phyloP scores from a whole-genome alignment of 2,888 invertebrate genomes.

The Oligia fasciuncula region DNA sequence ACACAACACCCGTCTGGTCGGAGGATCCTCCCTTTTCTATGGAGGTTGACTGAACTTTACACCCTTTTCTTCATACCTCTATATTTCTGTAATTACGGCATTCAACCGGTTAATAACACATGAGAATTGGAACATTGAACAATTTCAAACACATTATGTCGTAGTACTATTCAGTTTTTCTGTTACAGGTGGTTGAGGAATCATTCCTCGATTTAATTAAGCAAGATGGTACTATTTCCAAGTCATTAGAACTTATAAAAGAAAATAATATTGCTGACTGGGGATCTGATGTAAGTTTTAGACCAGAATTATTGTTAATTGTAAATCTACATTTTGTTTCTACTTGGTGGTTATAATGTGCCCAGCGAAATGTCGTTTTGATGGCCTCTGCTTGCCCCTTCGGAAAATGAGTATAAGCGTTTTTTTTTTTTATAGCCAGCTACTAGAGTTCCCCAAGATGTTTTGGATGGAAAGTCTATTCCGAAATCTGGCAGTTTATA shows the following conservation, averaged over 20 bases:
- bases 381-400: too few relatives aligned
- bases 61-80: too few relatives aligned
- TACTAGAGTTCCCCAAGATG: conserved; percentile 87
- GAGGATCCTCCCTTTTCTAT: too few relatives aligned
- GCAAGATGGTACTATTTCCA: conserved; percentile 89
- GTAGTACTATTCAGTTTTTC: conserved; percentile 11
- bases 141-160: background rate
- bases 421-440: conserved; percentile 78
- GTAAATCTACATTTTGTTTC: conserved; percentile 2
- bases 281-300: conserved; percentile 94
- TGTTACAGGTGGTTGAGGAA: conserved; percentile 92
- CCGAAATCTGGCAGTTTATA: conserved; percentile 91
- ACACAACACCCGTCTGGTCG: too few relatives aligned
- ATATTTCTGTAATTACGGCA: too few relatives aligned
- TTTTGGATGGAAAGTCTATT: conserved; percentile 89
- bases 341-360: background rate
- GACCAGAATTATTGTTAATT: conserved; percentile 63
- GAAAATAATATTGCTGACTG: conserved; percentile 94
- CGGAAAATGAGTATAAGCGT: background rate
- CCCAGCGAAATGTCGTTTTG: background rate
- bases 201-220: conserved; percentile 93
- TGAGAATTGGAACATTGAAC: too few relatives aligned
- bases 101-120: too few relatives aligned
- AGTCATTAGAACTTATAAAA: conserved; percentile 91
- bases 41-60: too few relatives aligned